Evolutionary conservation across 2,888 invertebrate species (phyloP), one percentile per base, ranked within the genome.

Genomic region (Atethmia centrago): DNA sequence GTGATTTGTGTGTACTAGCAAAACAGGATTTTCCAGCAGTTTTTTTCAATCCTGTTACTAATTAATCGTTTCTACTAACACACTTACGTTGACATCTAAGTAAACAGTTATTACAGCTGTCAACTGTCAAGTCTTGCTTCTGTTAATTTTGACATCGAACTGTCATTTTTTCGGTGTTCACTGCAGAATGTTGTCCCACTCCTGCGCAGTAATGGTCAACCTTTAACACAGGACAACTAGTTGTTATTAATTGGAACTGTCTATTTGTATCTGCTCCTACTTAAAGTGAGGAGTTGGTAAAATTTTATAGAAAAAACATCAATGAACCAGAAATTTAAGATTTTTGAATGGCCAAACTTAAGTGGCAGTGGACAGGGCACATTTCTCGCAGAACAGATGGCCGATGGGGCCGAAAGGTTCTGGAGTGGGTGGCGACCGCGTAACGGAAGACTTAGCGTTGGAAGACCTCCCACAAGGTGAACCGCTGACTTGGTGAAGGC

Each of bases 81-180:
- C 59, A 47, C 25, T 73, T 31, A 19, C 1, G 28, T 28, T 75
- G 74, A 61, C 77, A 40, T 65, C 67, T 51, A 62, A 67, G 67
- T 62, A n/a, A 31, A 56, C 55, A 21, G 49, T 79, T 55, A 56
- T 56, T 63, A 49, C 49, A 25, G 63, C 40, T 71, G 53, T 79
- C 80, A 72, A 66, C 66, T 72, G 55, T 59, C 64, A 69, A 10
- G 58, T 68, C 7, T 36, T 53, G 21, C 12, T 74, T 58, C 47
- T 66, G 78, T 62, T 77, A 85, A 85, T 88, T 80, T 84, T 55
- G 66, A 73, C 70, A 80, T 85, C 79, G 66, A 77, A 65, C 74
- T 80, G 85, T 85, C 82, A 85, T 76, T 82, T 87, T 88, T 87
- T 85, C 78, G 82, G 62, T 28, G 55, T 62, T 71, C 53, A 63